phyloP scores from a whole-genome alignment of 2,888 invertebrate species.

The Epinotia brunnichana region DNA sequence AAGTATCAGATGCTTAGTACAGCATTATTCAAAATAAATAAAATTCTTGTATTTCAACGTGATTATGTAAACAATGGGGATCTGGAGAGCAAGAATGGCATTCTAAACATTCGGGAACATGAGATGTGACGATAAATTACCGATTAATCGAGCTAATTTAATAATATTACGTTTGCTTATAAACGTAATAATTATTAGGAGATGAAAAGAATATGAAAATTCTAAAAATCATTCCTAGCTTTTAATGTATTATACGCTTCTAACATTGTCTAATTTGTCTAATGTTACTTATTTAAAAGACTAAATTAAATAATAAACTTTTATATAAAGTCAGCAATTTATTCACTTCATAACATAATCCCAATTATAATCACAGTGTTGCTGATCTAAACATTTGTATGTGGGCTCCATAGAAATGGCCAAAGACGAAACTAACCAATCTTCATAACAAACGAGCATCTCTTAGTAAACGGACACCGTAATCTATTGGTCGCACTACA shows the following conservation, averaged over 20 bases:
- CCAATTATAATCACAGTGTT: conserved; percentile 35
- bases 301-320: conserved; percentile 38
- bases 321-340: conserved; percentile 34
- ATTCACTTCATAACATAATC: conserved; percentile 37
- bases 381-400: conserved; percentile 27
- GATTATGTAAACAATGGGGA: no score
- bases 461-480: neutral
- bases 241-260: conserved; percentile 17
- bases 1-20: no score
- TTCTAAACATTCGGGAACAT: neutral
- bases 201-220: neutral
- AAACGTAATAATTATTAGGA: no score
- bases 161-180: no score
- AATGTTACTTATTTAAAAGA: conserved; percentile 38
- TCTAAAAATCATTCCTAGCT: conserved; percentile 10
- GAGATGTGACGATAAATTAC: neutral
- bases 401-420: neutral
- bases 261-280: conserved; percentile 20
- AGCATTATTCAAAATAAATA: no score
- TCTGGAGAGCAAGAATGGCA: no score
- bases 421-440: neutral
- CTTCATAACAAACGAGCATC: neutral
- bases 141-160: no score
- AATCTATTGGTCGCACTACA: no score
- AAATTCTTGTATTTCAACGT: no score